Percentiles rank a stretch among this genome's conserved stretches.
Conservation (phyloP, 2,888 invertebrate species). For the Nephrocerus scutellatus region DNA sequence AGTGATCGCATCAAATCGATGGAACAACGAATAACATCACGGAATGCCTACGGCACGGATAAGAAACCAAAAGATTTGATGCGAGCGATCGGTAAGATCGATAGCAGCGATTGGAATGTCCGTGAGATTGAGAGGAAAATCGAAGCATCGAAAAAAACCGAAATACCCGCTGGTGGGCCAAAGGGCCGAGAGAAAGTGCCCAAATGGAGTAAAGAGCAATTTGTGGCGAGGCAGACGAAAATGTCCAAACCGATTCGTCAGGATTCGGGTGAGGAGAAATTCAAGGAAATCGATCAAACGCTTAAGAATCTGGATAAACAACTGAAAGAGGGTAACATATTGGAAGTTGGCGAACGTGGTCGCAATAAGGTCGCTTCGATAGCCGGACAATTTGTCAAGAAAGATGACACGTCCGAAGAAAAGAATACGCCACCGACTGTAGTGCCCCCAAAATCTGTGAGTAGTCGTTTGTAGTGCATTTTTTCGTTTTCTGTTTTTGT, state of each 20-base stretch:
- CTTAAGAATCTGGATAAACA: constrained; percentile 65
- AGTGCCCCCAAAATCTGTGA: constrained; percentile 47
- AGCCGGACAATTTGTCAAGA: constrained; percentile 65
- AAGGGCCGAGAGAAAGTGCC: constrained; percentile 69
- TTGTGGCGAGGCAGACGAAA: constrained; percentile 60
- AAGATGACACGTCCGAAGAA: constrained; percentile 45
- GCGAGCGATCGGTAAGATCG: constrained; percentile 82
- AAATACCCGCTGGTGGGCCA: constrained; percentile 42
- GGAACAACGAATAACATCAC: constrained; percentile 68
- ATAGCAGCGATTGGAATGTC: constrained; percentile 85
- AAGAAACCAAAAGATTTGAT: constrained; percentile 81
- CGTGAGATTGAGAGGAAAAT: constrained; percentile 87
- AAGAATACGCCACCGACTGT: constrained; percentile 36
- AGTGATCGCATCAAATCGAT: constrained; percentile 59
- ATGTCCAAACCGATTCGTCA: constrained; percentile 61
- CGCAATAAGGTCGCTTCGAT: constrained; percentile 77
- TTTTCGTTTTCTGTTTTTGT: constrained; percentile 13
- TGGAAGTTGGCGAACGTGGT: constrained; percentile 58
- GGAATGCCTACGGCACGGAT: constrained; percentile 51
- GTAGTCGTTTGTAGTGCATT: constrained; percentile 32
- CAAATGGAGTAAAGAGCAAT: constrained; percentile 82
- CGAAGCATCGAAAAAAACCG: constrained; percentile 51
- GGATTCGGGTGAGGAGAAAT: constrained; percentile 55
- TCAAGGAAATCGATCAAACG: constrained; percentile 64
- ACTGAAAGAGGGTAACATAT: constrained; percentile 67